phyloP scores from a whole-genome alignment of 2,113 vertebrate genomes.

The Naja naja region DNA sequence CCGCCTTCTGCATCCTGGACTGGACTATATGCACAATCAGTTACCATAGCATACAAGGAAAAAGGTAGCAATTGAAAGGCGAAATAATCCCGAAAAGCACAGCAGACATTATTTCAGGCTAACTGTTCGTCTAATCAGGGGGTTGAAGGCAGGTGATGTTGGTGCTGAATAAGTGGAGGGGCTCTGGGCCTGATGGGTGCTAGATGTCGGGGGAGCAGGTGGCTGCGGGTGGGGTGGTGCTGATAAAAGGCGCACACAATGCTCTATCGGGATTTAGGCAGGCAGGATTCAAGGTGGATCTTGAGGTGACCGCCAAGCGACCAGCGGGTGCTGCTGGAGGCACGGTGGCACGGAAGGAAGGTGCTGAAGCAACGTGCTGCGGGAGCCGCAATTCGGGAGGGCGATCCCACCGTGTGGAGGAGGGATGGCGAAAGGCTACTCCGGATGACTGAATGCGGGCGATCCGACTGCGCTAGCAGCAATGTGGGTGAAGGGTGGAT shows the following conservation, averaged over 20 bases:
- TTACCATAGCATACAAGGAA: neutral
- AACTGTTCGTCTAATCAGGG: neutral
- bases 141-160: neutral
- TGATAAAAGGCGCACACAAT: neutral
- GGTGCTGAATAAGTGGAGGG: neutral
- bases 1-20: neutral
- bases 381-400: constrained; percentile 7
- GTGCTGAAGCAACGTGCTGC: constrained; percentile 12
- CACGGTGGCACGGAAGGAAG: neutral
- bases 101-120: neutral
- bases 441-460: neutral
- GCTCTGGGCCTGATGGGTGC: neutral
- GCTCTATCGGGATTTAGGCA: neutral
- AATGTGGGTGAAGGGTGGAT: constrained; percentile 8
- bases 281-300: constrained; percentile 5
- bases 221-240: neutral
- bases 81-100: neutral
- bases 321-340: neutral
- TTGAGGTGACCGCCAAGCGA: constrained; percentile 16
- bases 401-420: neutral
- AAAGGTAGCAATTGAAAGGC: neutral
- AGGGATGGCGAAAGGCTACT: neutral
- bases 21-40: neutral
- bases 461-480: neutral
- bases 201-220: neutral